Evolutionary conservation across 2,113 vertebrate species (phyloP).

Genomic region (Equus przewalskii): DNA sequence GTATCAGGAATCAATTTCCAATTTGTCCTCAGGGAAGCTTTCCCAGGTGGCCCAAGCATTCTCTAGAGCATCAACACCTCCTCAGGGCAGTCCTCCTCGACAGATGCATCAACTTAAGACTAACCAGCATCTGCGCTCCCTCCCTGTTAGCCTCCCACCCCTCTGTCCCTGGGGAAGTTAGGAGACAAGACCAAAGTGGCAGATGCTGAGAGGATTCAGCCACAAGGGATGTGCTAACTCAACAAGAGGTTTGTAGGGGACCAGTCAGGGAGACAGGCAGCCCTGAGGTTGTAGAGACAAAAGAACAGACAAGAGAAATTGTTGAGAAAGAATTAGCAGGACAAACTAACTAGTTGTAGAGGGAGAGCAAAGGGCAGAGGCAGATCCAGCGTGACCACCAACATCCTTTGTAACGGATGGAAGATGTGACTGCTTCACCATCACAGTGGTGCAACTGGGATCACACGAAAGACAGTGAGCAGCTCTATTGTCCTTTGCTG

Average conservation of each 20-base stretch:
- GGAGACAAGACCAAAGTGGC: not conserved
- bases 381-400: not conserved
- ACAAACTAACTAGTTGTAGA: not conserved
- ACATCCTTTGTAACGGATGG: not conserved
- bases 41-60: not conserved
- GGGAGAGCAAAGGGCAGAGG: not conserved
- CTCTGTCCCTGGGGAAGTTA: not conserved
- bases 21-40: conserved; percentile 62
- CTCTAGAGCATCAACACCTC: not conserved
- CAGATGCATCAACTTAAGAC: not conserved
- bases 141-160: not conserved
- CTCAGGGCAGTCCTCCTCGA: not conserved
- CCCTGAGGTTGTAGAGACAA: not conserved
- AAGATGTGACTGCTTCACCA: not conserved
- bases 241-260: not conserved
- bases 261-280: not conserved
- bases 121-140: not conserved
- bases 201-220: not conserved
- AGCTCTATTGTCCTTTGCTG: not conserved
- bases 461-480: not conserved
- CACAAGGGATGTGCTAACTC: not conserved
- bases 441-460: not conserved
- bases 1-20: conserved; percentile 70
- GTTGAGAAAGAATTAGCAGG: not conserved
- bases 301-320: not conserved